Base-by-base conservation (phyloP, 2,113 vertebrate species). In the Tyto alba region DNA sequence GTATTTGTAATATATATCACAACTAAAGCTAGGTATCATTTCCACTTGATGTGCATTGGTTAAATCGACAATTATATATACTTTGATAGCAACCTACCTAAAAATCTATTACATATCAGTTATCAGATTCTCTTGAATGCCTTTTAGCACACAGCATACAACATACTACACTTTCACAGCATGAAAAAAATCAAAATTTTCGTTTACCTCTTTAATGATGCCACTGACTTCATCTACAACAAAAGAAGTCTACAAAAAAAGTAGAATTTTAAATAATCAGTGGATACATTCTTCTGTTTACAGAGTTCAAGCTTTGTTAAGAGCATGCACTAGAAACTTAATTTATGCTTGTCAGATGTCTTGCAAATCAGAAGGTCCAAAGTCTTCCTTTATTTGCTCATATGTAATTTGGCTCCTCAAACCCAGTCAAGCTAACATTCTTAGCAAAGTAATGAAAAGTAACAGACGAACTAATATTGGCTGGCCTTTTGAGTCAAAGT, bases 191-290 rank as follows among this genome's bases (percentile, higher is more conserved):
- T 7, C 5, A 50, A 92, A 64, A 43, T 5, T 17, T 66, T 78
- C 52, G 25, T 20, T 97, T 98, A 99, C 99, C 99, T 99, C 99
- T 97, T 99, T 99, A 41, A 99, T 98, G 67, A 99, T 99, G 97
- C 98, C 97, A 97, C 98, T 99, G 85, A 99, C 99, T 98, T 99
- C 99, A 79, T 99, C 99, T 34, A 99, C 98, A 48, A 98, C 97
- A 95, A 99, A 99, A 25, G 97, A 85, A 43, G 98, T 98, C 99
- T 99, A 96, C 36, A 96, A 83, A 92, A 91, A 86, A 45, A 80
- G 8, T 0, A 16, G 9, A 59, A 73, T 85, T 92, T 82, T 41
- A 87, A 74, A 64, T 74, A 48, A 88, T 52, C 34, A 81, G 47
- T 43, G 43, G 26, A 53, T 13, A 40, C 27, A 60, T 60, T 67